Evolutionary conservation across 1,140 invertebrate species (phyloP), one percentile per base, ranked within the genome.

Genomic region (Zeugodacus cucurbitae): DNA sequence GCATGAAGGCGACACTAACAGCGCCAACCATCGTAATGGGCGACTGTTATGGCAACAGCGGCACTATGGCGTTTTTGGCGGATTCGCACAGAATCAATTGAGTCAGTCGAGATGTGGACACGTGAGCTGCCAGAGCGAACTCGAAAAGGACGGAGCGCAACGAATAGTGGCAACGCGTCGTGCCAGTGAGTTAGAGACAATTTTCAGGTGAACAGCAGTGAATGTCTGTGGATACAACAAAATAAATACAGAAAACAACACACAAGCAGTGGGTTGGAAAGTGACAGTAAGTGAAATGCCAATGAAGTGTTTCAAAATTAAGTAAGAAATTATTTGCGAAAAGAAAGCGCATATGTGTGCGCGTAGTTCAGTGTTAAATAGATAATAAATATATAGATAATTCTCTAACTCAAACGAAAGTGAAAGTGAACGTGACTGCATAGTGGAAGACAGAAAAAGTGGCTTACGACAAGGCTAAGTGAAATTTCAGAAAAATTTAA

Each of bases 71-170:
- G 34, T 82, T 82, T 54, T 82, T 82, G 41, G 37, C 74, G 74
- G 74, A 82, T 48, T 48, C 26, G n/a, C 74, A 48, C 74, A 82
- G 74, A 82, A 82, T 82, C 74, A 82, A n/a, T 82, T 82, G 74
- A 44, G 74, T 48, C 74, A 82, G 74, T 82, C 74, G 74, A 82
- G 74, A 82, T 82, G 41, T 82, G 74, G 74, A 48, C 74, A 74
- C 41, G 74, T 82, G 74, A 82, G 41, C 74, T 82, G 74, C 48
- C 48, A 82, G 37, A 26, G 34, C 41, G n/a, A 82, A 82, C 26
- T 26, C 74, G n/a, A 48, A 82, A 82, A 48, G 44, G 11, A 48
- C 74, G 41, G 41, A 82, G 26, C 44, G 74, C 26, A 48, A 3
- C 74, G 44, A 82, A 29, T 14, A n/a, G 48, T 26, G 41, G 44